Conservation (phyloP, 2,113 vertebrate species). For the Nansenia antarctica region DNA sequence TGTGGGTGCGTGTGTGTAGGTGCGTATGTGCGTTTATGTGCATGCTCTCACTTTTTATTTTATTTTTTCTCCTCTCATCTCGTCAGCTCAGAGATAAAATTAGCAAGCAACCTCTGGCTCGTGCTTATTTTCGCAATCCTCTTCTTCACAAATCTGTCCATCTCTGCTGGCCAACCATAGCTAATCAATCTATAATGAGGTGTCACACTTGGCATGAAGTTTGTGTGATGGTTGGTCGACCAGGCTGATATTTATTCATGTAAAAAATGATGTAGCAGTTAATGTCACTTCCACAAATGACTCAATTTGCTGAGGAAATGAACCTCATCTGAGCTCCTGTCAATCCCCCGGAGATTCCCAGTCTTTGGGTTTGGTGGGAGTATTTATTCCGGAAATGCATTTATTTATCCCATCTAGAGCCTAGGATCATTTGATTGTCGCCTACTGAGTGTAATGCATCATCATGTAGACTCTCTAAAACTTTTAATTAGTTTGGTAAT, state of each 20-base stretch:
- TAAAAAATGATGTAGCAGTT: constrained; percentile 52
- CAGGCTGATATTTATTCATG: constrained; percentile 64
- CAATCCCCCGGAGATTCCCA: constrained; percentile 39
- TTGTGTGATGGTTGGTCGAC: constrained; percentile 47
- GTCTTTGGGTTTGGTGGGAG: constrained; percentile 2
- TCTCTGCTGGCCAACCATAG: constrained; percentile 8
- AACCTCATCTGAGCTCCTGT: constrained; percentile 56
- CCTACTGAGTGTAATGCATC: not conserved
- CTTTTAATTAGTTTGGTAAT: constrained; percentile 13
- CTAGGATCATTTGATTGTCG: not conserved
- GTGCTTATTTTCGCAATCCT: constrained; percentile 29
- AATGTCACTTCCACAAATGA: constrained; percentile 58
- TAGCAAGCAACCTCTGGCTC: constrained; percentile 45
- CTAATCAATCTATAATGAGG: constrained; percentile 58
- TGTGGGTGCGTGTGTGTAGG: not conserved
- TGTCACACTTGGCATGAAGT: constrained; percentile 46
- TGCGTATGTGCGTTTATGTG: constrained; percentile 9
- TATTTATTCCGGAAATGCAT: not conserved
- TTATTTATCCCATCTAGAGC: not conserved
- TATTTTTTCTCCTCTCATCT: constrained; percentile 43
- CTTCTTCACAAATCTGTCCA: not conserved
- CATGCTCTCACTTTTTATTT: constrained; percentile 2
- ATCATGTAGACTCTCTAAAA: not conserved
- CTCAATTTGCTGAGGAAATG: constrained; percentile 66
- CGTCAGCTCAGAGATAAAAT: constrained; percentile 53